These are phyloP conservation scores for Anguilla pacifica DNA, from an alignment of 2,797 vertebrate genomes.

Conservation along the genomic window DNA sequence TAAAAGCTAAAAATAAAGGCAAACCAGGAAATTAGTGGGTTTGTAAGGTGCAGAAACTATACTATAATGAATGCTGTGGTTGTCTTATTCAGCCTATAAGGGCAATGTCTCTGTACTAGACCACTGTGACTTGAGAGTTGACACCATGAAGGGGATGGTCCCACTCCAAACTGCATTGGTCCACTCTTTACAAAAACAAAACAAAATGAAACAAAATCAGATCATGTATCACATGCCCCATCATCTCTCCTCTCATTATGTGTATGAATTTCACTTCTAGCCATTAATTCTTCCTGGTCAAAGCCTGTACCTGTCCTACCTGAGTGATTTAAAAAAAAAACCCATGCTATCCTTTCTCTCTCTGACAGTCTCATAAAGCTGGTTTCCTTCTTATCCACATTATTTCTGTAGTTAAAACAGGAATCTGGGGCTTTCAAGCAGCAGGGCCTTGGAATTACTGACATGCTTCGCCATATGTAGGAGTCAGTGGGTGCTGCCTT, in stretches of 20 bases:
- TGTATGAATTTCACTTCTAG: neutral
- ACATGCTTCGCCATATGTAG: neutral
- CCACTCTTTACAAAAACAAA: neutral
- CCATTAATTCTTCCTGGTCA: neutral
- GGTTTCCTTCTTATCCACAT: neutral
- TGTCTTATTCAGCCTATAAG: neutral
- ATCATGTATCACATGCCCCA: neutral
- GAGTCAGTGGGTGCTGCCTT: neutral
- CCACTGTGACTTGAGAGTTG: neutral
- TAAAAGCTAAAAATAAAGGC: slow-evolving; percentile 8
- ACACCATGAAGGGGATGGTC: neutral
- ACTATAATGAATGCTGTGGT: neutral
- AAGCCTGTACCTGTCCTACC: neutral
- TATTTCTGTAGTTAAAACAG: neutral
- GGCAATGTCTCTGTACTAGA: neutral
- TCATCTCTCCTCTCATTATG: neutral
- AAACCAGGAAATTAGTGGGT: neutral
- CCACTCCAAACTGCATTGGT: neutral
- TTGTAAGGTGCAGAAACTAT: neutral
- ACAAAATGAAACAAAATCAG: neutral
- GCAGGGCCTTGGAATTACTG: neutral
- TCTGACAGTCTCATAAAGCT: neutral
- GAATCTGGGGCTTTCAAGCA: neutral
- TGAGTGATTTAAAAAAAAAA: neutral
- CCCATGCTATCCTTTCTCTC: neutral